Conservation (phyloP, 2,797 vertebrate genomes). For the Agapornis canus region DNA sequence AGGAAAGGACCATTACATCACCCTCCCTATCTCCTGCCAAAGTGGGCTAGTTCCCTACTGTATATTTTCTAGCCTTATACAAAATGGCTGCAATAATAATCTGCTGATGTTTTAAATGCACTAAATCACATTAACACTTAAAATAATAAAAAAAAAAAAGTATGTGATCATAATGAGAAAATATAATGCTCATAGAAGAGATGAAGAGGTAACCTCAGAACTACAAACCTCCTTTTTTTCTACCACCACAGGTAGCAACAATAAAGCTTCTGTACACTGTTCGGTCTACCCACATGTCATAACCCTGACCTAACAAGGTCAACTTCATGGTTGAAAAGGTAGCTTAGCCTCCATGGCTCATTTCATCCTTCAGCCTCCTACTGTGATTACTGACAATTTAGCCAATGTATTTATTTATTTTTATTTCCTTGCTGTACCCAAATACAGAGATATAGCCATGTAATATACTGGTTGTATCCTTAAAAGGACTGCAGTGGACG, state of each 20-base stretch:
- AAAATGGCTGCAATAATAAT: not conserved
- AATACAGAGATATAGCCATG: not conserved
- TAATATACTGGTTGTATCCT: not conserved
- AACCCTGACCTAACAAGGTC: slow-evolving; percentile 38
- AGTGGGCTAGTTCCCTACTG: not conserved
- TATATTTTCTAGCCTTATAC: not conserved
- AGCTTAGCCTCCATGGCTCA: slow-evolving; percentile 36
- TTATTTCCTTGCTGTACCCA: slow-evolving; percentile 12
- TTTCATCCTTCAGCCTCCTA: slow-evolving; percentile 36
- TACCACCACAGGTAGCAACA: not conserved
- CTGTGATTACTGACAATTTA: slow-evolving; percentile 53
- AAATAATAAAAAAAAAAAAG: not conserved
- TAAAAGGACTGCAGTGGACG: not conserved
- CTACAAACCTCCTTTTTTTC: not conserved
- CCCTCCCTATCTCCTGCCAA: not conserved
- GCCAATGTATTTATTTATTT: slow-evolving; percentile 37
- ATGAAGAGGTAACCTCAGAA: not conserved
- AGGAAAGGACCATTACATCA: not conserved
- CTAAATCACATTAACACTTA: not conserved
- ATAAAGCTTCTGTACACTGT: not conserved
- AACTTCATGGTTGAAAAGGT: slow-evolving; percentile 2
- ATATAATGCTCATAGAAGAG: not conserved
- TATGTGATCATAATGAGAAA: not conserved
- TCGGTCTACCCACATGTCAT: not conserved
- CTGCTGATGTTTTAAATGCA: not conserved